Evolutionary conservation across 2,888 invertebrate genomes (phyloP), one percentile per base, ranked within the genome.

Genomic region (Polia nebulosa): DNA sequence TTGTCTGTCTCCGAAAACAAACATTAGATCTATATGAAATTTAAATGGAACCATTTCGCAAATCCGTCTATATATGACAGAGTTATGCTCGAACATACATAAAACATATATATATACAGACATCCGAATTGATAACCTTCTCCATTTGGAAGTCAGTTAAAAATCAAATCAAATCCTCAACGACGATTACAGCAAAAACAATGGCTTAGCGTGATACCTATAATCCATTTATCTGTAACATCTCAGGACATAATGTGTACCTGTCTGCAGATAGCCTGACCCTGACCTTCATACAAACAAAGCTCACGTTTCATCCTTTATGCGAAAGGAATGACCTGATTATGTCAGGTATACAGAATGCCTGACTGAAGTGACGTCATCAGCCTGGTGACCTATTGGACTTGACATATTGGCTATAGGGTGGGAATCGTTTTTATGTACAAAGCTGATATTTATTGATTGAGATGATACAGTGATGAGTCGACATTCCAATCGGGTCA

Each of bases 311-410:
- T 32, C 29, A 69, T 69, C 72, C 71, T 67, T 76, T 77, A 60
- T 62, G 72, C 58, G 65, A 61, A 68, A 68, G 71, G 56, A 65
- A 49, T 67, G 55, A 62, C 61, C 68, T 74, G 58, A 53, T 53
- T 61, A 17, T 57, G 25, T 53, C 58, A 45, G n/a, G 22, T 22
- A 25, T 17, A 20, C 3, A 52, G 3, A 52, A 7, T 20, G 52
- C 13, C 20, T 52, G 32, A n/a, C n/a, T n/a, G 32, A 7, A 20
- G 5, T 32, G 52, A 52, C 32, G 32, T 52, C 52, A 52, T 36
- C 32, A 20, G 17, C 2, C 20, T n/a, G 11, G 13, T 72, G 63
- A 73, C 57, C 56, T 71, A 70, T n/a, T 15, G 13, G 17, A 51
- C 44, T 36, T 62, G 62, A 47, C 47, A 34, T 36, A 29, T 51